Percentiles rank a stretch among this genome's conserved stretches.
Conservation (phyloP, 2,797 vertebrate species). For the Scolopax rusticola region DNA sequence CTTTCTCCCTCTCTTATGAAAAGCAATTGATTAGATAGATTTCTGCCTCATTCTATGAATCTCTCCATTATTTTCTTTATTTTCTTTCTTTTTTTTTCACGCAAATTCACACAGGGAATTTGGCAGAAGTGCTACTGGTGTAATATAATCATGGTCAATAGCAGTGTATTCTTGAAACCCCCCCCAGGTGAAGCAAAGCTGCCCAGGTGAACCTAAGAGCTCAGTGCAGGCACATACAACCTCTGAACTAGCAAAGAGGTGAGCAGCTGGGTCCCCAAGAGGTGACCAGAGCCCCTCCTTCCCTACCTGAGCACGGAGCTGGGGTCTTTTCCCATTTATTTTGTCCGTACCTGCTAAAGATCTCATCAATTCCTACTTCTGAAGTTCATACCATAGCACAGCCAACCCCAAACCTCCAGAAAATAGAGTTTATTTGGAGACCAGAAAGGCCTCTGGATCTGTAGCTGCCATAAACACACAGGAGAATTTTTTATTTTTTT, state of each 20-base stretch:
- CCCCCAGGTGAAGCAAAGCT: neutral
- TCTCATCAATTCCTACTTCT: neutral
- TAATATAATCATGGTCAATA: neutral
- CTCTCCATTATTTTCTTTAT: neutral
- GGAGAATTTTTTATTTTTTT: neutral
- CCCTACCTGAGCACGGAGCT: neutral
- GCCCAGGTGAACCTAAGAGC: neutral
- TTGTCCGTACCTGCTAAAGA: neutral
- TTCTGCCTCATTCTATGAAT: too few relatives aligned
- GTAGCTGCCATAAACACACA: neutral
- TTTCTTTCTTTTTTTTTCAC: neutral
- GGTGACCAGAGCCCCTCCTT: rapidly evolving
- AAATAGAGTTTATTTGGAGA: conserved; percentile 4
- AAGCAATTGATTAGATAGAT: neutral
- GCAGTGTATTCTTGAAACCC: neutral
- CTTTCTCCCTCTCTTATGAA: neutral
- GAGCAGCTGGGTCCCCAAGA: neutral
- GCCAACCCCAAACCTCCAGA: neutral
- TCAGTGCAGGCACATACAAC: neutral
- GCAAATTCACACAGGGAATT: neutral
- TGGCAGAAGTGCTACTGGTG: neutral
- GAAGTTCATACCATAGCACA: neutral
- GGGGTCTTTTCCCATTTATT: neutral
- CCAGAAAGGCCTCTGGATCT: neutral
- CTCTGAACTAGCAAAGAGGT: neutral